Conservation (phyloP, 2,113 vertebrate species). For the Ammodytes dubius region DNA sequence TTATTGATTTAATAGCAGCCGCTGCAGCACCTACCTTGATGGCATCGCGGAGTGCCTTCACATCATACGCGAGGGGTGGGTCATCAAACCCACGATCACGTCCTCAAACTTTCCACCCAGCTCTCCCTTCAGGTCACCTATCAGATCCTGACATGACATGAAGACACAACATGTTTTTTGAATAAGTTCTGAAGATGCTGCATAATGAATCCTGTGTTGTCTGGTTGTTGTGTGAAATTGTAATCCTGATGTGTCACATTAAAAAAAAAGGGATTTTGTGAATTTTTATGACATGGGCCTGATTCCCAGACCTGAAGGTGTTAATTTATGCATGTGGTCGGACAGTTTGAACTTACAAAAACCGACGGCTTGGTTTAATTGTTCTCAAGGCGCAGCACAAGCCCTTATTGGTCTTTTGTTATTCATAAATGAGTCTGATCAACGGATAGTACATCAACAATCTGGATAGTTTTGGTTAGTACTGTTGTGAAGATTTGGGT, state of each 20-base stretch:
- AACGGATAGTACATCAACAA: too few species aligned
- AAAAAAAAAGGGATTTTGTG: background rate
- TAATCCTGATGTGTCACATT: background rate
- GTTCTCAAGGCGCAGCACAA: too few species aligned
- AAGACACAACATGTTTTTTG: background rate
- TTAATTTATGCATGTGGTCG: too few species aligned
- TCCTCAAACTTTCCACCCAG: conserved; percentile 94
- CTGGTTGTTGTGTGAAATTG: background rate
- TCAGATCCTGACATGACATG: conserved; percentile 86
- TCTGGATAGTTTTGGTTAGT: too few species aligned
- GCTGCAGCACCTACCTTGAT: conserved; percentile 87
- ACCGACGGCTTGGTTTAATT: too few species aligned
- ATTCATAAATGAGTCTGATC: too few species aligned
- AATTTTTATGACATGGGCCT: too few species aligned
- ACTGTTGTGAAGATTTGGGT: too few species aligned
- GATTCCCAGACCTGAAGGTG: too few species aligned
- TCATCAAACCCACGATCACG: conserved; percentile 92
- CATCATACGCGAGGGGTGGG: conserved; percentile 87
- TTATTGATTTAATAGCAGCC: background rate
- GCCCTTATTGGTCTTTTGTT: too few species aligned
- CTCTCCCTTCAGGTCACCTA: conserved; percentile 92
- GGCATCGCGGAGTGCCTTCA: conserved; percentile 88
- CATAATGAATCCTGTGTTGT: background rate
- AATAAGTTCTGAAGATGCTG: background rate
- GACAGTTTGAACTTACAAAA: background rate